Evolutionary conservation across 2,797 vertebrate species (phyloP).

Genomic region (Pseudopleuronectes americanus): DNA sequence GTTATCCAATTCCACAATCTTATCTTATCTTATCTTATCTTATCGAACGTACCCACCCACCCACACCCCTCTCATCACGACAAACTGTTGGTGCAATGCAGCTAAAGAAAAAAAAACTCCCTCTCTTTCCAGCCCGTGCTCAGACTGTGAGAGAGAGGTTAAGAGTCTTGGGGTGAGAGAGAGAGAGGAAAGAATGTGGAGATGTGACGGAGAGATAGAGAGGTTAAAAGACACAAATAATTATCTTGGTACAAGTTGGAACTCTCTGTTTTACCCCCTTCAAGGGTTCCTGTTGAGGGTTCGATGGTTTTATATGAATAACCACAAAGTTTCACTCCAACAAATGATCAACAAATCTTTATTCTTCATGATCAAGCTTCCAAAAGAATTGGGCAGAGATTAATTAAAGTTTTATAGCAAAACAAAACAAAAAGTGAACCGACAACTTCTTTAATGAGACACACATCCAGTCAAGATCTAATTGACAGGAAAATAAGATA

Average conservation of each 20-base stretch:
- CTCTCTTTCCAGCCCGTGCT: conserved; percentile 27
- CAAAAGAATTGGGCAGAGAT: conserved; percentile 46
- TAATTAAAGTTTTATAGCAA: conserved; percentile 56
- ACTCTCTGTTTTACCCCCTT: background rate
- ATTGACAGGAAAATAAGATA: conserved; percentile 60
- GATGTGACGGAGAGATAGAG: background rate
- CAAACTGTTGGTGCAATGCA: conserved; percentile 73
- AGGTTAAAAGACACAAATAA: too few species aligned
- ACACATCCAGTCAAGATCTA: conserved; percentile 60
- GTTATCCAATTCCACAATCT: too few species aligned
- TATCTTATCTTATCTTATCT: too few species aligned
- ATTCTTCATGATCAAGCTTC: conserved; percentile 72
- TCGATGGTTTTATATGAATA: conserved; percentile 36
- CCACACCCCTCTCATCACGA: conserved; percentile 54
- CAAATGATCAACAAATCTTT: conserved; percentile 61
- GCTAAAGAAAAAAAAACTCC: conserved; percentile 28
- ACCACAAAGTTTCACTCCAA: conserved; percentile 50
- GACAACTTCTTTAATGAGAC: conserved; percentile 47
- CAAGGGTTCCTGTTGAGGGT: background rate
- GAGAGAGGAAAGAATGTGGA: background rate
- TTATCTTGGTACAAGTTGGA: background rate
- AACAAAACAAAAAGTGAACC: conserved; percentile 51
- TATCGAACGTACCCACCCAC: conserved; percentile 2
- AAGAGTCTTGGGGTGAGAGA: too few species aligned
- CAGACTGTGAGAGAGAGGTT: background rate